Evolutionary conservation across 2,888 invertebrate species (phyloP).

Genomic region (Altica lythri): DNA sequence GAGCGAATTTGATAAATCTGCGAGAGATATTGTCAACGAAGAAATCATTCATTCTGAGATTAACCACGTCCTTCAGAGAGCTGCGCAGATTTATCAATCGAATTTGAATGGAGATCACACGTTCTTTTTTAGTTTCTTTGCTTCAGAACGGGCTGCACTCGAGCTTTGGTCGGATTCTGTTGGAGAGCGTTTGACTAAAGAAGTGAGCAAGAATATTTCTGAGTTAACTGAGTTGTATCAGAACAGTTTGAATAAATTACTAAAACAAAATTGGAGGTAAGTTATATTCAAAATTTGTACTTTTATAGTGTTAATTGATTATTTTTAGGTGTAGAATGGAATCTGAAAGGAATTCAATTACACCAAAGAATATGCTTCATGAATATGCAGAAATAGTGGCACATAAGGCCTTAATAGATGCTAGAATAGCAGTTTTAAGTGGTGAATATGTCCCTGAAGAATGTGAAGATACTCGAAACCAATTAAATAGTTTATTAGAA

Average conservation of each 20-base stretch:
- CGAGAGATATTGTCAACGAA: constrained; percentile 74
- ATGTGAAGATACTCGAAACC: constrained; percentile 29
- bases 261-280: constrained; percentile 58
- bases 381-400: constrained; percentile 75
- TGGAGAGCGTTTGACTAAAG: constrained; percentile 70
- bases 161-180: constrained; percentile 79
- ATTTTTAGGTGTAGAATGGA: constrained; percentile 50
- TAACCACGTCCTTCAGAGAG: constrained; percentile 71
- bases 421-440: constrained; percentile 71
- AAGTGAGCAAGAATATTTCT: constrained; percentile 72
- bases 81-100: constrained; percentile 71
- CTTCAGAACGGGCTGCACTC: constrained; percentile 70
- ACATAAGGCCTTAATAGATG: constrained; percentile 77
- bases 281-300: neutral
- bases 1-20: constrained; percentile 75
- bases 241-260: constrained; percentile 65
- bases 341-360: constrained; percentile 56
- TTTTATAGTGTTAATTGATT: neutral
- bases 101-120: constrained; percentile 59
- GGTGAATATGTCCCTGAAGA: constrained; percentile 52
- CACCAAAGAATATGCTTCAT: constrained; percentile 60
- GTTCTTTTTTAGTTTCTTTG: constrained; percentile 67
- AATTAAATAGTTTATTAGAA: constrained; percentile 47
- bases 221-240: constrained; percentile 72
- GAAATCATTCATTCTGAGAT: constrained; percentile 80